Conservation (phyloP, 2,797 vertebrate genomes). For the Coilia nasus region DNA sequence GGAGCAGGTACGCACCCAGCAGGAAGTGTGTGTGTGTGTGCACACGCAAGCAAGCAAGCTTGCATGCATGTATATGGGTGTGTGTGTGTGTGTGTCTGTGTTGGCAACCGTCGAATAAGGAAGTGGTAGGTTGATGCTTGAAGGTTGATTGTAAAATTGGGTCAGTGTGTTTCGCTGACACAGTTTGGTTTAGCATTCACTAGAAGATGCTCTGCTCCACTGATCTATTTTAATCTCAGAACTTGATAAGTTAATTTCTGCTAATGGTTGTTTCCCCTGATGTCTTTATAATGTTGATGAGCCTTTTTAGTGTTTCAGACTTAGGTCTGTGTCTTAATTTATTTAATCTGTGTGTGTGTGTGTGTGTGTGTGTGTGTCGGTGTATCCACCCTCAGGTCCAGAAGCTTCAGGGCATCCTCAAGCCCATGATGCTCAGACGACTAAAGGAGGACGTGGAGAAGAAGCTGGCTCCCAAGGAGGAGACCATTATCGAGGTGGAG, state of each 20-base stretch:
- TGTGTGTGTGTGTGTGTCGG: not conserved
- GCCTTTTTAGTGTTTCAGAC: not conserved
- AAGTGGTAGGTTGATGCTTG: not conserved
- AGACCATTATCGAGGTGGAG: conserved; percentile 98
- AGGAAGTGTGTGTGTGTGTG: not conserved
- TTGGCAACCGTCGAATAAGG: not conserved
- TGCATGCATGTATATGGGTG: not conserved
- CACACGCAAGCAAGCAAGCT: no score
- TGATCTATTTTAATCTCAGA: not conserved
- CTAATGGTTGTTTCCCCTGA: not conserved
- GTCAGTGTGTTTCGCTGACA: not conserved
- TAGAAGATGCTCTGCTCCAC: not conserved
- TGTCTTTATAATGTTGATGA: not conserved
- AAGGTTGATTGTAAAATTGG: not conserved
- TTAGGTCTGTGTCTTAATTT: no score
- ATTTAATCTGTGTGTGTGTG: no score
- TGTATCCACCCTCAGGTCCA: conserved; percentile 85
- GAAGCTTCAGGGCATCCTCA: conserved; percentile 95
- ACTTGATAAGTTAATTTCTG: not conserved
- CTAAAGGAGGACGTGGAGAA: conserved; percentile 99
- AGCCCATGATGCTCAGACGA: conserved; percentile 97
- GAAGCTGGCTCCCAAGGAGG: conserved; percentile 96
- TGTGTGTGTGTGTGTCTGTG: not conserved
- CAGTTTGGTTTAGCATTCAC: not conserved
- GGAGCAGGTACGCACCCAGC: conserved; percentile 83